These are phyloP conservation scores for Aphaenogaster ashmeadi DNA, from an alignment of 1,140 invertebrate genomes.

Conservation along the genomic window DNA sequence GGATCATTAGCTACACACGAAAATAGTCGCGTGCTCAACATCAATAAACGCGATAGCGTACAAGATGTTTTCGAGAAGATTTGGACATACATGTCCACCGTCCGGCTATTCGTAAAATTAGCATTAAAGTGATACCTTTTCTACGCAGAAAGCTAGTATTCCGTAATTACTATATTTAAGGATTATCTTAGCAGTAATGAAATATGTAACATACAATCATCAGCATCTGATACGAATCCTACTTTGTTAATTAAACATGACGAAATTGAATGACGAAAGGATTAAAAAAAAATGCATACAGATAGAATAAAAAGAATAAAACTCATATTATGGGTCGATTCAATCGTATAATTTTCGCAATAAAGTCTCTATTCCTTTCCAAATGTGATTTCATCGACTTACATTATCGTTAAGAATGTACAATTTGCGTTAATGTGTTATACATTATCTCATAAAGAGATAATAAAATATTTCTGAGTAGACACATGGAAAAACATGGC, in stretches of 20 bases:
- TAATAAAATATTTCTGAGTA: constrained; percentile 10
- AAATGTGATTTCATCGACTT: constrained; percentile 1
- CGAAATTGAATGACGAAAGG: neutral
- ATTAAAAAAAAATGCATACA: neutral
- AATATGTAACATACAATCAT: constrained; percentile 23
- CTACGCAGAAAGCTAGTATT: neutral
- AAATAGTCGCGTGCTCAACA: constrained; percentile 29
- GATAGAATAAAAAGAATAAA: constrained; percentile 15
- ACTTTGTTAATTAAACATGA: constrained; percentile 3
- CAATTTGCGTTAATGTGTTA: neutral
- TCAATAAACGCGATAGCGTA: constrained; percentile 15
- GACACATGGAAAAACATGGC: neutral
- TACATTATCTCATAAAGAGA: neutral
- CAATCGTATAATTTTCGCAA: constrained; percentile 8
- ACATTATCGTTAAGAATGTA: neutral
- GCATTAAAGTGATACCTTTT: constrained; percentile 1
- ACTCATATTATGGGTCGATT: constrained; percentile 1
- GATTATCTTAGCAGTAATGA: neutral
- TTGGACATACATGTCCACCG: neutral
- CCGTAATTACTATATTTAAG: constrained; percentile 48
- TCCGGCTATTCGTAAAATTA: constrained; percentile 19
- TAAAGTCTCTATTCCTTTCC: neutral
- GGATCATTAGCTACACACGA: constrained; percentile 29
- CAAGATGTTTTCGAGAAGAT: constrained; percentile 33
- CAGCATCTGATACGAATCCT: constrained; percentile 12